Evolutionary conservation across 1,140 invertebrate genomes (phyloP).

Genomic region (Meloidogyne exigua): DNA sequence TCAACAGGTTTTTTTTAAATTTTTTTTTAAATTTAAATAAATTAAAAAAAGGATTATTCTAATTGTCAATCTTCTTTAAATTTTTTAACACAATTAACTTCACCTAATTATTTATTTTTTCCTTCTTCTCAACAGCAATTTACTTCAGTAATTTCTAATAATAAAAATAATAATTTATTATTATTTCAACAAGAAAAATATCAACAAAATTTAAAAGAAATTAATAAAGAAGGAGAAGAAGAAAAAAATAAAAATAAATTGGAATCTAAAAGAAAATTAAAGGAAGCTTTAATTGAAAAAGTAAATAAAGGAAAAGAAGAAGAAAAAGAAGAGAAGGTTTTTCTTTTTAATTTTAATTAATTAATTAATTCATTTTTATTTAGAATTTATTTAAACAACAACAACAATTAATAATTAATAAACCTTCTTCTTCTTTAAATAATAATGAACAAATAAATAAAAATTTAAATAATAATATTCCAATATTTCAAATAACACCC

Average conservation of each 20-base stretch:
- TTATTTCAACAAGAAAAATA: no score
- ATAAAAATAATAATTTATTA: no score
- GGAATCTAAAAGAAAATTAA: background rate
- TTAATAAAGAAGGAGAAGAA: background rate
- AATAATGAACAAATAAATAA: background rate
- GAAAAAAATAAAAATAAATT: no score
- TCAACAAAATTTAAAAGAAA: no score
- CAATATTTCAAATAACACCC: background rate
- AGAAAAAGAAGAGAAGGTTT: slow-evolving; percentile 9
- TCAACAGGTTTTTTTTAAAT: no score
- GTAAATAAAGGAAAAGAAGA: background rate
- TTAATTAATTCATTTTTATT: no score
- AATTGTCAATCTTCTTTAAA: no score
- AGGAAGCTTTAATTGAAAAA: slow-evolving; percentile 13
- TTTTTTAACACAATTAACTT: background rate
- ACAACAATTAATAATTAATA: background rate
- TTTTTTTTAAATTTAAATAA: no score
- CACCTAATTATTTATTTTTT: background rate
- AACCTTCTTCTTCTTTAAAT: background rate
- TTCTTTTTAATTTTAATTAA: no score
- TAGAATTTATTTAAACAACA: background rate
- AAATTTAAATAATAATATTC: background rate
- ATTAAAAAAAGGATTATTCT: no score
- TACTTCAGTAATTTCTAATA: background rate
- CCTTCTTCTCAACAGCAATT: background rate